phyloP scores from a whole-genome alignment of 2,888 invertebrate species.

The Cyaniris semiargus region DNA sequence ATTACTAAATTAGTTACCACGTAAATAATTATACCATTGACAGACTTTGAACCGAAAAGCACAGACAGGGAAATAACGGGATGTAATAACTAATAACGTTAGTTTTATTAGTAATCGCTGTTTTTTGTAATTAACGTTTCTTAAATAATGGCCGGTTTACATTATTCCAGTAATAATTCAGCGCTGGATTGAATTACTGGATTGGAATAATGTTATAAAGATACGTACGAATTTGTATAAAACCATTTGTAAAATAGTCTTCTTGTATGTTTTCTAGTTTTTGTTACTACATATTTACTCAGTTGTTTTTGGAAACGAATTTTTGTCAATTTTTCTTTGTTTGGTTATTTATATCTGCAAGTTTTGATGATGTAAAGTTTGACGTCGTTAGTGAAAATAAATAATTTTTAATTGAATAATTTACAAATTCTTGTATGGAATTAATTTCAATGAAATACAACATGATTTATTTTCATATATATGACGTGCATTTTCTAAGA shows the following conservation, averaged over 20 bases:
- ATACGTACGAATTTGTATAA: not conserved
- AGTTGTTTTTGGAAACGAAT: not conserved
- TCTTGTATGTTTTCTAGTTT: not conserved
- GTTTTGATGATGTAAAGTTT: not conserved
- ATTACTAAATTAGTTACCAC: too few relatives aligned
- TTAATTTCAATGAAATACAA: not conserved
- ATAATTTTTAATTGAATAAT: conserved; percentile 16
- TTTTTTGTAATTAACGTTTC: not conserved
- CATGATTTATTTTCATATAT: conserved; percentile 1
- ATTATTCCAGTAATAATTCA: too few relatives aligned
- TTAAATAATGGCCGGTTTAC: too few relatives aligned
- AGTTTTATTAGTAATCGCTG: not conserved
- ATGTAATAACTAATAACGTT: not conserved
- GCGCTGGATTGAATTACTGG: too few relatives aligned
- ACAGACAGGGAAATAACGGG: not conserved
- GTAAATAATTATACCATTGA: too few relatives aligned
- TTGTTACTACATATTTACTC: not conserved
- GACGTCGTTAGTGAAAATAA: not conserved
- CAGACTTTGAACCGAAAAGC: not conserved
- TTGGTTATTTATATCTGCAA: not conserved
- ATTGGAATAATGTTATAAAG: too few relatives aligned
- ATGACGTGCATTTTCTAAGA: conserved; percentile 3
- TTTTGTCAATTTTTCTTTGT: not conserved
- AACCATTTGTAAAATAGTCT: not conserved
- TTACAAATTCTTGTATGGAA: not conserved